Percentiles rank a stretch among this genome's conserved stretches.
Evolutionary conservation across 2,113 vertebrate species (phyloP).

Genomic region (zebrafish (Danio rerio)): GRCz12tu NC_133182.1:39297501-39298000

Average conservation of each 20-base stretch:
- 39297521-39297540: background rate
- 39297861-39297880: slow-evolving; percentile 75
- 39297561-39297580: background rate
- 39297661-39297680: background rate
- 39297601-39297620: background rate
- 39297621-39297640: background rate
- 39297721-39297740: slow-evolving; percentile 11
- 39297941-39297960: slow-evolving; percentile 19
- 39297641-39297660: background rate
- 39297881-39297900: slow-evolving; percentile 1
- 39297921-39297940: background rate
- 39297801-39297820: slow-evolving; percentile 68
- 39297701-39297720: background rate
- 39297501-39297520: no score
- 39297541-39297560: background rate
- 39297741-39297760: slow-evolving; percentile 89
- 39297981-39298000: slow-evolving; percentile 96
- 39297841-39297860: slow-evolving; percentile 90
- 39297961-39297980: slow-evolving; percentile 83
- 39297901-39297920: background rate
- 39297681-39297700: no score
- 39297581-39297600: background rate
- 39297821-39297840: slow-evolving; percentile 83
- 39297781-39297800: slow-evolving; percentile 81
- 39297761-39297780: slow-evolving; percentile 89